These are phyloP conservation scores for Colinus virginianus DNA, from an alignment of 2,113 vertebrate genomes.

Conservation along the genomic window DNA sequence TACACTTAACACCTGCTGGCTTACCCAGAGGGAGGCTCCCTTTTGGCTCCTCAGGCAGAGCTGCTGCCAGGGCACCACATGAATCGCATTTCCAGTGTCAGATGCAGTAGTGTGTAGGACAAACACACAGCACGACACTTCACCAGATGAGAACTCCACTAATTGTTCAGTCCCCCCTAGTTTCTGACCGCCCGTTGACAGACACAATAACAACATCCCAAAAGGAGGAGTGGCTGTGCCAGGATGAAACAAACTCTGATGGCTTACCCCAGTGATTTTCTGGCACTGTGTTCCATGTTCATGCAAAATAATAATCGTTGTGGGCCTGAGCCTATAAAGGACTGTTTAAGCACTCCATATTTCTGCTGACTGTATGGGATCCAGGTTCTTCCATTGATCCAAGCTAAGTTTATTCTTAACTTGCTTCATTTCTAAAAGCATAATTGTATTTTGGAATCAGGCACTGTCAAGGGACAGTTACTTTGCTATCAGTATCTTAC, in stretches of 20 bases:
- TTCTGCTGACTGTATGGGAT: not conserved
- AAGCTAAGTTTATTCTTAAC: not conserved
- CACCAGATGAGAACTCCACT: not conserved
- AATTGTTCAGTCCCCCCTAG: not conserved
- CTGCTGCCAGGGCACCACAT: constrained; percentile 31
- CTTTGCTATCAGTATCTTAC: not conserved
- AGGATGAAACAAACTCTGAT: not conserved
- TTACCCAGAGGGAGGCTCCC: not conserved
- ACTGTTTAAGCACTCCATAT: not conserved
- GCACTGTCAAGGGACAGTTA: not conserved
- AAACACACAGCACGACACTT: not conserved
- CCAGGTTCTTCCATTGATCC: not conserved
- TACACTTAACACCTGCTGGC: constrained; percentile 29
- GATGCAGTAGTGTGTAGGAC: not conserved
- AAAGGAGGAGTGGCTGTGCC: not conserved
- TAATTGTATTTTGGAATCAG: not conserved
- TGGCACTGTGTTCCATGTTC: not conserved
- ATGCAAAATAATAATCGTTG: not conserved
- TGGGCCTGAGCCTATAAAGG: not conserved
- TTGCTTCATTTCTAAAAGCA: not conserved
- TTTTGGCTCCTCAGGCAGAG: constrained; percentile 7
- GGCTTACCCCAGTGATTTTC: not conserved
- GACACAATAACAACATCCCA: not conserved
- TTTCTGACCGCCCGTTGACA: not conserved
- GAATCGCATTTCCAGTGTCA: not conserved